These are phyloP conservation scores for Nezara viridula DNA, from an alignment of 2,888 invertebrate genomes.

Conservation along the genomic window DNA sequence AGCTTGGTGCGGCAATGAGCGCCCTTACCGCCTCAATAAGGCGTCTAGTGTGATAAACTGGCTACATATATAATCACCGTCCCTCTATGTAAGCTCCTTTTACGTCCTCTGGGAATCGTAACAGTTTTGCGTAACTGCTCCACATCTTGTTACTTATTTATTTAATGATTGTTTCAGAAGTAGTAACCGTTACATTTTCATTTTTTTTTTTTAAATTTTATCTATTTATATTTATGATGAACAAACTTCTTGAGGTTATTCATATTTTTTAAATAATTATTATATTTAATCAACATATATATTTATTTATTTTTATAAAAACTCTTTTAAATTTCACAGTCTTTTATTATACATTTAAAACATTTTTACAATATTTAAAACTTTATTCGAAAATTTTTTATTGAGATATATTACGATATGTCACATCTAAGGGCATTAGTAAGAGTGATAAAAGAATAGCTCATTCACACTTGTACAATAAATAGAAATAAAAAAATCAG, in stretches of 20 bases:
- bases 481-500: no score
- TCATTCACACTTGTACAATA: no score
- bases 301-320: no score
- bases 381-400: no score
- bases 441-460: no score
- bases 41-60: not conserved
- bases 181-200: not conserved
- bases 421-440: no score
- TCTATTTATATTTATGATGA: no score
- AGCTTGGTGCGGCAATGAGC: not conserved
- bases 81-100: not conserved
- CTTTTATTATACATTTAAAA: no score
- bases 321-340: no score
- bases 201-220: not conserved
- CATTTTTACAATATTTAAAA: no score
- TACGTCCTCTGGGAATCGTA: not conserved
- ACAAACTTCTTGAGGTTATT: no score
- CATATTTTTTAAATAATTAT: not conserved
- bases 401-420: no score
- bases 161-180: not conserved
- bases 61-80: not conserved
- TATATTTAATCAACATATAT: not conserved
- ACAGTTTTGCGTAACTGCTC: conserved; percentile 34
- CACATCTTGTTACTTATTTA: conserved; percentile 1
- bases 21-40: not conserved